Evolutionary conservation across 2,888 invertebrate genomes (phyloP), one percentile per base, ranked within the genome.

Genomic region (Drosophila infuscata): DNA sequence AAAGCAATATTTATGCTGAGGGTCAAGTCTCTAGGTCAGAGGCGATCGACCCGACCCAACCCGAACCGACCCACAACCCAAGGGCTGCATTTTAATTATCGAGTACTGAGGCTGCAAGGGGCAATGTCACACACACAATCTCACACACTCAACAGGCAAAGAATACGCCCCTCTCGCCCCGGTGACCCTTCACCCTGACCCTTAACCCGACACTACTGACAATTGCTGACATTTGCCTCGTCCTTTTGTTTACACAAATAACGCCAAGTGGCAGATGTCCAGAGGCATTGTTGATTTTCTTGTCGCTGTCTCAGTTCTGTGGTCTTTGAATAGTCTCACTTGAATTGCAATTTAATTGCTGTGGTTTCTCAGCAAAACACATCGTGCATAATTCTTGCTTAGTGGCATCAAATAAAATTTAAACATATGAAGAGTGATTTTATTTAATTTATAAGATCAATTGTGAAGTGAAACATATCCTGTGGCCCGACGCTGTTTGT

Each of bases 211-310:
- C 12, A 20, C 15, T 29, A n/a, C 66, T 60, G 59, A 78, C 76
- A 76, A 60, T 78, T 74, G 70, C 80, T 80, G 76, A 53, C 80
- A 79, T 43, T 75, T 66, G 59, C 62, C 80, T 75, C 75, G 81
- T 77, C 35, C 77, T 77, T 77, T 77, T 77, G 80, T 77, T 75
- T 77, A 80, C 76, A 60, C 66, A 77, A 77, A 80, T 77, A 80
- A 64, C 70, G 65, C 49, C 80, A 77, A 78, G 77, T 80, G 77
- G 76, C 81, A 77, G 80, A 49, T 79, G 80, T 70, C 75, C 79
- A 63, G 56, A 64, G 49, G 49, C 35, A 63, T 74, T 69, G 74
- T 78, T 51, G 11, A 38, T 54, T 30, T 48, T 69, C 46, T 56
- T 54, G 41, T 20, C 41, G 70, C 48, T 49, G 65, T 53, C 76